Conservation (phyloP, 2,797 vertebrate genomes). For the Glyptemys insculpta region DNA sequence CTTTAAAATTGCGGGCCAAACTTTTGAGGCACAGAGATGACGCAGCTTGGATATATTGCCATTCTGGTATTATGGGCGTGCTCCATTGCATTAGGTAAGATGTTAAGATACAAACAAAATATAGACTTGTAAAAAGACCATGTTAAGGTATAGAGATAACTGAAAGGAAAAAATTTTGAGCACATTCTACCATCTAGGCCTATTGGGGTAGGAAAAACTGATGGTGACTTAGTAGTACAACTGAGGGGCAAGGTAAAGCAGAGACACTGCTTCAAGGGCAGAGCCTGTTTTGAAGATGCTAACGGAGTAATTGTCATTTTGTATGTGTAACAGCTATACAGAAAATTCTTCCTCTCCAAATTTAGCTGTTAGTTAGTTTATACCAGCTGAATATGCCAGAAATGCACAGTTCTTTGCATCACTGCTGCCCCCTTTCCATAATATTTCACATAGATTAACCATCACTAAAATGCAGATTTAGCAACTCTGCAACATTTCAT, state of each 20-base stretch:
- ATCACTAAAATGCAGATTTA: neutral
- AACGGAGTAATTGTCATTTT: neutral
- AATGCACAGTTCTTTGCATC: neutral
- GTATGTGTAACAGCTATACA: neutral
- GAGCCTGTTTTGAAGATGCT: neutral
- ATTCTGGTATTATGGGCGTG: neutral
- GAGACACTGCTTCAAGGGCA: neutral
- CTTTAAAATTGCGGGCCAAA: neutral
- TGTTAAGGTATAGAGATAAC: neutral
- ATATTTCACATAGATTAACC: rapidly evolving
- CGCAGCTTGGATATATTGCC: neutral
- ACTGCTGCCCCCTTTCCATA: neutral
- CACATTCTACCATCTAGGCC: neutral
- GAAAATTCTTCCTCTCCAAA: neutral
- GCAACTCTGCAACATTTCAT: neutral
- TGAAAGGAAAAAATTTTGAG: neutral
- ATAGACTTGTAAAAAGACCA: neutral
- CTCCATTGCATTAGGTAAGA: neutral
- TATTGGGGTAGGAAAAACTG: neutral
- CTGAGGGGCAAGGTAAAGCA: neutral
- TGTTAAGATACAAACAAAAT: neutral
- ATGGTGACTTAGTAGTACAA: neutral
- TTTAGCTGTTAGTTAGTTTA: neutral
- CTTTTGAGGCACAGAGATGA: neutral
- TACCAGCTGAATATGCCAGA: neutral